Base-by-base conservation (phyloP, 2,888 invertebrate species). In the Noctuana brunneofusca region DNA sequence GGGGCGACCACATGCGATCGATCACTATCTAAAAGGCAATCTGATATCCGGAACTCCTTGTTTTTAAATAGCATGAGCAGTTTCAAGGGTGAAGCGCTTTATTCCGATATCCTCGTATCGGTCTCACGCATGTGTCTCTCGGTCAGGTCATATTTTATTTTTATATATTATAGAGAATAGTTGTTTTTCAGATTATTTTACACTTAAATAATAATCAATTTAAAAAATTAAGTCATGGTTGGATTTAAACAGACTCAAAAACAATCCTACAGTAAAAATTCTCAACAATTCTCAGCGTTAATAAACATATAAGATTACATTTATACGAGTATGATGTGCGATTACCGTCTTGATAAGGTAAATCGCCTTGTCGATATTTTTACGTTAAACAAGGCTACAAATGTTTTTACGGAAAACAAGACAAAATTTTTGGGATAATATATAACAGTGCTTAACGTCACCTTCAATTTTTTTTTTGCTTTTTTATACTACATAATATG, bases 11-110 rank as follows among this genome's bases (percentile, higher is more conserved):
- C 38, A 46, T 62, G 27, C 24, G 54, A 48, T 24, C 16, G 60
- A 62, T 60, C 46, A 32, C 53, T 53, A 20, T 60, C 54, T 60
- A 60, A 60, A 60, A 48, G 60, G 56, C 43, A 43, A 56, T 27
- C 55, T 18, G 60, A 60, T 24, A 54, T 60, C 60, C 60, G 54
- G 54, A 54, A 60, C 24, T 48, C 14, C 41, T 59, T 49, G 48
- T 49, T 59, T 46, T 54, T 35, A 60, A 48, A 53, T 46, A 53
- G 14, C 49, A 27, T 38, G 38, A 53, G 43, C 30, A 20, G 16
- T 27, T 18, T 59, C 59, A 59, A 59, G 59, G 59, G 52, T 59
- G 53, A 14, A 43, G 12, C 53, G 35, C 54, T 46, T 48, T 54
- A 32, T 53, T 43, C 46, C 32, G 43, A 22, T 54, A 41, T 22